phyloP scores from a whole-genome alignment of 1,140 invertebrate species.

The Mercenaria mercenaria region DNA sequence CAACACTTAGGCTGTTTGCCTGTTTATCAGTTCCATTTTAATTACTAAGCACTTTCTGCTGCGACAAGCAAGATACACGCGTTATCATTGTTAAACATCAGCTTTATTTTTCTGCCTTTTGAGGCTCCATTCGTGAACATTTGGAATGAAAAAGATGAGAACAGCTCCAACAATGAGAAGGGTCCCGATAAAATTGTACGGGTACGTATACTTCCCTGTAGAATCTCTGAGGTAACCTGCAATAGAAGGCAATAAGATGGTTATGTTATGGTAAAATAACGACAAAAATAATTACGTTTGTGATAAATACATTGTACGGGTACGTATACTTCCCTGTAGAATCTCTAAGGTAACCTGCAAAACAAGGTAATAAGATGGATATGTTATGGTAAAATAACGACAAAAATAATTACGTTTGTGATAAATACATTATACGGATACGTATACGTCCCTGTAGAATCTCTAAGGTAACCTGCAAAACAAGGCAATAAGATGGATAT shows the following conservation, averaged over 20 bases:
- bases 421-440: conserved; percentile 12
- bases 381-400: no score
- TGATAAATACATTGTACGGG: not conserved
- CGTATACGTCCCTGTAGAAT: not conserved
- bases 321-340: not conserved
- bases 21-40: no score
- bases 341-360: conserved; percentile 47
- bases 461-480: conserved; percentile 43
- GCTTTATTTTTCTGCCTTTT: conserved; percentile 1
- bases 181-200: conserved; percentile 28
- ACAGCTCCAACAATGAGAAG: conserved; percentile 31
- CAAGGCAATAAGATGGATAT: no score
- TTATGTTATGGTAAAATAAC: no score
- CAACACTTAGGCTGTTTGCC: no score
- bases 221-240: conserved; percentile 32
- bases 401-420: not conserved
- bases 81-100: no score
- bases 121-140: conserved; percentile 22
- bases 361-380: no score
- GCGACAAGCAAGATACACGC: no score
- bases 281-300: not conserved
- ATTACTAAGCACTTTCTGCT: no score
- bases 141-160: conserved; percentile 29
- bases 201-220: not conserved
- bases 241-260: not conserved